Base-by-base conservation (phyloP, 2,888 invertebrate genomes). In the Nymphalis c-album region DNA sequence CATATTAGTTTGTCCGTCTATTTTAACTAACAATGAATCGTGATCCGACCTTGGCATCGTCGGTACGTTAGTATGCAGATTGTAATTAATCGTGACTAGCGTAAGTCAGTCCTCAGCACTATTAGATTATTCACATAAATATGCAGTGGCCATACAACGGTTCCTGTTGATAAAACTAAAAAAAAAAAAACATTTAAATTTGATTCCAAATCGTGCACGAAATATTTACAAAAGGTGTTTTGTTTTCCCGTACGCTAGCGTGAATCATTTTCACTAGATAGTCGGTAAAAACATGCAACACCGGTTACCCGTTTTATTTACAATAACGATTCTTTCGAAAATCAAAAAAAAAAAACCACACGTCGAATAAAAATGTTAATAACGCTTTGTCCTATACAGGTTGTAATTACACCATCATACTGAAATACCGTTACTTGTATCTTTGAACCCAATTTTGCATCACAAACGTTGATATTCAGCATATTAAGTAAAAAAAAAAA, bases 341-440 rank as follows among this genome's bases (percentile, higher is more conserved):
- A 60, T 61, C 59, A 57, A 67, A 31, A 31, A 31, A 31, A 31
- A 31, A 71, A 69, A 62, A 40, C 31, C 50, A 64, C 18, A 35
- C 20, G 59, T 50, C 20, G 78, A 85, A 89, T 89, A 85, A 88
- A 88, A 86, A 89, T 90, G 90, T 85, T 82, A 90, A 90, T 89
- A 75, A 74, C 75, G 80, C 85, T 86, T 86, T 85, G 85, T 85
- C 78, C 80, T 57, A 62, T 73, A 31, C 61, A 18, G 63, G 76
- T 75, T 74, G 80, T 87, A 88, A 88, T 87, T 85, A 81, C 80
- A 76, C 71, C 72, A 68, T 73, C 72, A 72, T 74, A 73, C 65
- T 63, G 51, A 59, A 51, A 16, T 51, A 47, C 65, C 26, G 67
- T 17, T 55, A 53, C 73, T 74, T 58, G 69, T 71, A 74, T 72